phyloP scores from a whole-genome alignment of 2,113 vertebrate species.

The Meleagris gallopavo region DNA sequence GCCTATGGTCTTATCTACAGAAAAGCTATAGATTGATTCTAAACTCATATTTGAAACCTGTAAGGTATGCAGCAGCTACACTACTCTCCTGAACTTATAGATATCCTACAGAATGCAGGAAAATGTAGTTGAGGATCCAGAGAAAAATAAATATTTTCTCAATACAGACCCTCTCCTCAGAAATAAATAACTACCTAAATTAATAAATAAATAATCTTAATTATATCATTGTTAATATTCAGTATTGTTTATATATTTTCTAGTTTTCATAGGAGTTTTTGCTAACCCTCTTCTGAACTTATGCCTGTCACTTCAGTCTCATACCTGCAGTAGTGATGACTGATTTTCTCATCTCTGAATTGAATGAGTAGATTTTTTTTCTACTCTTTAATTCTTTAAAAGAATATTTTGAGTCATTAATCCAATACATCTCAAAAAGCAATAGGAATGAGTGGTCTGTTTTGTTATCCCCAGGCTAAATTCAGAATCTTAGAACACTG shows the following conservation, averaged over 20 bases:
- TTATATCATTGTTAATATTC: not conserved
- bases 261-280: not conserved
- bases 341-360: not conserved
- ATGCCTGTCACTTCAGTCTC: not conserved
- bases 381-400: not conserved
- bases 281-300: not conserved
- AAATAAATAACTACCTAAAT: not conserved
- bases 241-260: not conserved
- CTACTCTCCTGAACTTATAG: not conserved
- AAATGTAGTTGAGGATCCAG: not conserved
- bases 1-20: too few species aligned
- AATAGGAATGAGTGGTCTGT: not conserved
- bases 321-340: not conserved
- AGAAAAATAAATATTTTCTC: not conserved
- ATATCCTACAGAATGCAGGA: not conserved
- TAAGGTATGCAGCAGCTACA: too few species aligned
- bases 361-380: not conserved
- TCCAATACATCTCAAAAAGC: not conserved
- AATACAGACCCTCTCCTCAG: accelerated
- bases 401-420: not conserved
- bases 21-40: not conserved
- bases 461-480: not conserved
- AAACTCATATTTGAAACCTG: not conserved
- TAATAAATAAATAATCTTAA: not conserved
- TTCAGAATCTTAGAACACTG: not conserved